Evolutionary conservation across 1,140 invertebrate genomes (phyloP).

Genomic region (Lanistes nyassanus): DNA sequence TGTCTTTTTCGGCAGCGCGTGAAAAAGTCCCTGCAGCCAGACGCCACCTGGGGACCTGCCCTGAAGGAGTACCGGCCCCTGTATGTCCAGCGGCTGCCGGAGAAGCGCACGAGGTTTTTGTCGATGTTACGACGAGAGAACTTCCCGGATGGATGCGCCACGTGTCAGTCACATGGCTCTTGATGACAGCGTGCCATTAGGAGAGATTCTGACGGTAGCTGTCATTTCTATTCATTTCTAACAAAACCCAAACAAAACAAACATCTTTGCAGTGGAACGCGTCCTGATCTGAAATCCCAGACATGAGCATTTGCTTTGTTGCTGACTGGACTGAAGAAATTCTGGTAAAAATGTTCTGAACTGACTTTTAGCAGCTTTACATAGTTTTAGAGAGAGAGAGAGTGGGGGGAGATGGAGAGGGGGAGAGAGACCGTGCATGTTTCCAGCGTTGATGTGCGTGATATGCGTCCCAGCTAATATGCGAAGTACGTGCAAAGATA

Average conservation of each 20-base stretch:
- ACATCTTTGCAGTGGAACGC: not conserved
- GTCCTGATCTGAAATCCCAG: not conserved
- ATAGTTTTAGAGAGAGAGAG: no score
- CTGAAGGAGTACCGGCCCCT: constrained; percentile 18
- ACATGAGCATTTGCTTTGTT: no score
- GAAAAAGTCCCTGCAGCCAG: constrained; percentile 26
- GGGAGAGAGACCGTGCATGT: no score
- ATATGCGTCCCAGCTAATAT: no score
- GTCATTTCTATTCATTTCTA: not conserved
- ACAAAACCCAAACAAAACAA: not conserved
- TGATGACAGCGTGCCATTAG: not conserved
- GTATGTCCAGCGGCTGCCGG: constrained; percentile 11
- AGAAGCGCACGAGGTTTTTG: not conserved
- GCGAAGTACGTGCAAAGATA: no score
- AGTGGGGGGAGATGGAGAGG: no score
- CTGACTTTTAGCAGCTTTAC: no score
- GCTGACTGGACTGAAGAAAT: no score
- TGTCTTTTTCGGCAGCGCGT: no score
- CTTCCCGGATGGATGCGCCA: not conserved
- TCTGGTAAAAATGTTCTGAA: no score
- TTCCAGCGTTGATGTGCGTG: no score
- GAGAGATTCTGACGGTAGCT: not conserved
- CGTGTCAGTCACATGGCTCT: not conserved
- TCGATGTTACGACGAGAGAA: not conserved
- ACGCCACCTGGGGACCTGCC: constrained; percentile 33